Evolutionary conservation across 2,888 invertebrate species (phyloP).

Genomic region (Sarcophaga rosellei): DNA sequence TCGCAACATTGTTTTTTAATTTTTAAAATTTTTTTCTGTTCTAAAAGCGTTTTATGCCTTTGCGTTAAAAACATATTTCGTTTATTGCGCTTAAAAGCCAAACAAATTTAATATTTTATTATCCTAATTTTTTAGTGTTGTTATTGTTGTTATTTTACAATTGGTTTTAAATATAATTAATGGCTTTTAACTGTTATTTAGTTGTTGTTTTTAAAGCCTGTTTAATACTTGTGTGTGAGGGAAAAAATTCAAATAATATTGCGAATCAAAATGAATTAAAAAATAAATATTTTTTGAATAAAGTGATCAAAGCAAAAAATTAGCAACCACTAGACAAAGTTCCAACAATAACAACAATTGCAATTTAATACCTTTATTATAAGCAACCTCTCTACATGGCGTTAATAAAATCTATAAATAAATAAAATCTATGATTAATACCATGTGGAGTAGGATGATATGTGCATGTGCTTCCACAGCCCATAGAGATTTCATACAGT

Average conservation of each 20-base stretch:
- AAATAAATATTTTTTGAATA: slow-evolving; percentile 18
- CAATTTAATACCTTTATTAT: slow-evolving; percentile 45
- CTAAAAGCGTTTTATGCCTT: too few relatives aligned
- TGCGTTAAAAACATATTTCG: too few relatives aligned
- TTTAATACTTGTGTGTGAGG: too few relatives aligned
- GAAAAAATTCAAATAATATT: slow-evolving; percentile 4
- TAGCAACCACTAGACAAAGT: not conserved
- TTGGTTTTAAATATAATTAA: slow-evolving; percentile 28
- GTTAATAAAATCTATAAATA: slow-evolving; percentile 21
- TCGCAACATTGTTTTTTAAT: too few relatives aligned
- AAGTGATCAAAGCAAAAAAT: slow-evolving; percentile 33
- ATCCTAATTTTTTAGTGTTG: too few relatives aligned
- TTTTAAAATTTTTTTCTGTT: too few relatives aligned
- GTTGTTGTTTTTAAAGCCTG: not conserved
- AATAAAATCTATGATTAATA: slow-evolving; percentile 58
- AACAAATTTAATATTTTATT: too few relatives aligned
- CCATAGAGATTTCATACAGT: not conserved
- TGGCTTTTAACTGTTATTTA: slow-evolving; percentile 35
- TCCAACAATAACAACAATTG: slow-evolving; percentile 14
- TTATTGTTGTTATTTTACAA: slow-evolving; percentile 14
- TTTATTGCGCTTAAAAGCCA: too few relatives aligned
- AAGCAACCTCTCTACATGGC: slow-evolving; percentile 32
- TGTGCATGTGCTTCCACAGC: slow-evolving; percentile 4
- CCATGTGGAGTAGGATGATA: slow-evolving; percentile 13
- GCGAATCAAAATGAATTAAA: slow-evolving; percentile 7